These are phyloP conservation scores for Ophion ventricosus DNA, from an alignment of 2,888 invertebrate genomes.

Conservation along the genomic window DNA sequence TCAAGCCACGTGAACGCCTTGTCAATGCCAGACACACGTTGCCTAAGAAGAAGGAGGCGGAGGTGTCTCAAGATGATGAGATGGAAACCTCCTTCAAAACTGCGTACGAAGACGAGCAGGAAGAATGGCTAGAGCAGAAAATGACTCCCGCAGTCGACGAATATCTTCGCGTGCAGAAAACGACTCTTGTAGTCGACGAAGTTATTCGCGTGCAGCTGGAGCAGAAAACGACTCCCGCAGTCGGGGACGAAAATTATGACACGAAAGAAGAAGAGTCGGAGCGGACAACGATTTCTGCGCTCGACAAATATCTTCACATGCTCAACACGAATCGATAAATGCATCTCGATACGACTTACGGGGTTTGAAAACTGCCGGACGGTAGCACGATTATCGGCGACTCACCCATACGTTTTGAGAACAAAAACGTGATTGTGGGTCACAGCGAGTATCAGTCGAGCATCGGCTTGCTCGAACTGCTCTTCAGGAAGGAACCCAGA, in stretches of 20 bases:
- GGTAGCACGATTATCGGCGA: constrained; percentile 49
- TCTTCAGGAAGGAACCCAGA: constrained; percentile 55
- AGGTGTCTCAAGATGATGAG: constrained; percentile 10
- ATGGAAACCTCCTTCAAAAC: constrained; percentile 26
- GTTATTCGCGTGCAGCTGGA: neutral
- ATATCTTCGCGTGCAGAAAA: neutral
- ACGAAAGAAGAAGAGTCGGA: constrained; percentile 2
- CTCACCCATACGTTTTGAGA: constrained; percentile 42
- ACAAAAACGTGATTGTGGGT: constrained; percentile 38
- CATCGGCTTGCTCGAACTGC: constrained; percentile 49
- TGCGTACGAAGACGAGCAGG: constrained; percentile 9
- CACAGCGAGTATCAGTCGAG: constrained; percentile 20
- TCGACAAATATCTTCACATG: constrained; percentile 26
- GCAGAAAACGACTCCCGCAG: neutral
- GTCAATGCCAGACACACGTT: too few species aligned
- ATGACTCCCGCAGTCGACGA: neutral
- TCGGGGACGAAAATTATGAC: neutral
- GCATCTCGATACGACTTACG: constrained; percentile 49
- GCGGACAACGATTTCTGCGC: neutral
- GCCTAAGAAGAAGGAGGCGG: neutral
- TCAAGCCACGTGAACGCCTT: too few species aligned
- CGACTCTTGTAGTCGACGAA: neutral
- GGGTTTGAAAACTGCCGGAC: constrained; percentile 43
- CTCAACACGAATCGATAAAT: constrained; percentile 13
- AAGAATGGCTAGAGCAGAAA: constrained; percentile 19